These are phyloP conservation scores for Xenentodon cancila DNA, from an alignment of 2,797 vertebrate genomes.

Conservation along the genomic window DNA sequence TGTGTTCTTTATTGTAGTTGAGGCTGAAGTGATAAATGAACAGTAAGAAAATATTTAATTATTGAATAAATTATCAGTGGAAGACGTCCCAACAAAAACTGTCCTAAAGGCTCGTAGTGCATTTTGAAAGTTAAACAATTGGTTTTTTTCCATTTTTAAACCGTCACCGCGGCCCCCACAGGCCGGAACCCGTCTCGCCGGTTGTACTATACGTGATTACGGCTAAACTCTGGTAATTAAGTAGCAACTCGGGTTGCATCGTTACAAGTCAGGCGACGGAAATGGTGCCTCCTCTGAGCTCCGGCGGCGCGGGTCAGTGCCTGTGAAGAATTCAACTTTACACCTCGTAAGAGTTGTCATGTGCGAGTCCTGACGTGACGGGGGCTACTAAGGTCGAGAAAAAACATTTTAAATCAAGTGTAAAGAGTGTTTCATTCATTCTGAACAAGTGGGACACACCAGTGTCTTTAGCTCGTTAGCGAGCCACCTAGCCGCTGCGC, in stretches of 20 bases:
- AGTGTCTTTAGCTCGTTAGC: constrained; percentile 63
- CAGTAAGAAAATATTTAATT: no score
- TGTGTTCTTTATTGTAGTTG: no score
- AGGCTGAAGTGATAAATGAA: no score
- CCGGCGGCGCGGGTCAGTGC: background rate
- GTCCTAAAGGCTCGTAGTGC: no score
- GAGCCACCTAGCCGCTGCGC: constrained; percentile 48
- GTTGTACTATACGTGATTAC: no score
- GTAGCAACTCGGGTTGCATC: constrained; percentile 2
- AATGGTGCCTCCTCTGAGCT: constrained; percentile 20
- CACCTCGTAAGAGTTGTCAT: background rate
- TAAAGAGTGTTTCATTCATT: constrained; percentile 45
- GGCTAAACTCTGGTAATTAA: background rate
- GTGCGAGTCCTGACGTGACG: rapidly evolving
- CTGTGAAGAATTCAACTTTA: constrained; percentile 15
- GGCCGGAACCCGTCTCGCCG: no score
- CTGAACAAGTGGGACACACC: background rate
- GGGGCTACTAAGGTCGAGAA: rapidly evolving
- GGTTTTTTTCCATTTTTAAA: no score
- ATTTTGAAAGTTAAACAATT: no score
- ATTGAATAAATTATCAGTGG: no score
- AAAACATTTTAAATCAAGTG: background rate
- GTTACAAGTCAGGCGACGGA: constrained; percentile 14
- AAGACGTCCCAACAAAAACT: no score
- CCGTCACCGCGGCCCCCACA: no score